These are phyloP conservation scores for Melanerpes formicivorus DNA, from an alignment of 2,113 vertebrate genomes.

Conservation along the genomic window DNA sequence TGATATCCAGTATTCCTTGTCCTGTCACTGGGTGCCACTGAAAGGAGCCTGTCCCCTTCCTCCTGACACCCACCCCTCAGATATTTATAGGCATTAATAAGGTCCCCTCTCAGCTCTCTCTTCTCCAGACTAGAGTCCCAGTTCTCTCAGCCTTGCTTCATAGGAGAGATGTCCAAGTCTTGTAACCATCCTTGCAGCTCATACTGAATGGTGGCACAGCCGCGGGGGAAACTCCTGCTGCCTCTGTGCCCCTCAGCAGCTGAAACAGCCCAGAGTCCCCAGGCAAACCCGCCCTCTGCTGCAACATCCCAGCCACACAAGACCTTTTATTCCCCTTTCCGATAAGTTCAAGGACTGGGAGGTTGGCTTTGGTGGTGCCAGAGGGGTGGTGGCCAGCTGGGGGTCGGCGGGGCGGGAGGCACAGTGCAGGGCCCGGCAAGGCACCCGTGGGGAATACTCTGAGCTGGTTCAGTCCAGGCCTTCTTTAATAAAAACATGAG, in stretches of 20 bases:
- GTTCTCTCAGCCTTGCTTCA: too few relatives aligned
- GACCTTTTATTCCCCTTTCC: not conserved
- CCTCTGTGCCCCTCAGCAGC: not conserved
- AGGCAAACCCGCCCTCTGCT: not conserved
- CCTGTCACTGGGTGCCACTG: too few relatives aligned
- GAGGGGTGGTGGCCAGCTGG: not conserved
- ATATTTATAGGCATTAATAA: too few relatives aligned
- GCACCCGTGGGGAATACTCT: not conserved
- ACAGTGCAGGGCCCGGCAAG: not conserved
- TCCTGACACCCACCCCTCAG: too few relatives aligned
- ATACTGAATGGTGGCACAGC: not conserved
- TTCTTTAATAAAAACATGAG: constrained; percentile 77
- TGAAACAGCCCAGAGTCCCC: rapidly evolving
- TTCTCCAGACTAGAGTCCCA: too few relatives aligned
- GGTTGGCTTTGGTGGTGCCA: not conserved
- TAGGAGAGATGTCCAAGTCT: too few relatives aligned
- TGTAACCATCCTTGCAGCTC: too few relatives aligned
- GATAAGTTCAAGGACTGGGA: not conserved
- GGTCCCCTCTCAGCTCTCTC: too few relatives aligned
- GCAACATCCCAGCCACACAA: not conserved
- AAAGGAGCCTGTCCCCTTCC: too few relatives aligned
- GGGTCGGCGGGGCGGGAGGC: not conserved
- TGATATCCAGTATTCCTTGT: too few relatives aligned
- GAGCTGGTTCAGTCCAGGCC: constrained; percentile 29
- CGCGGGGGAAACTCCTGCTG: not conserved